phyloP scores from a whole-genome alignment of 2,888 invertebrate genomes.

The Neria commutata region DNA sequence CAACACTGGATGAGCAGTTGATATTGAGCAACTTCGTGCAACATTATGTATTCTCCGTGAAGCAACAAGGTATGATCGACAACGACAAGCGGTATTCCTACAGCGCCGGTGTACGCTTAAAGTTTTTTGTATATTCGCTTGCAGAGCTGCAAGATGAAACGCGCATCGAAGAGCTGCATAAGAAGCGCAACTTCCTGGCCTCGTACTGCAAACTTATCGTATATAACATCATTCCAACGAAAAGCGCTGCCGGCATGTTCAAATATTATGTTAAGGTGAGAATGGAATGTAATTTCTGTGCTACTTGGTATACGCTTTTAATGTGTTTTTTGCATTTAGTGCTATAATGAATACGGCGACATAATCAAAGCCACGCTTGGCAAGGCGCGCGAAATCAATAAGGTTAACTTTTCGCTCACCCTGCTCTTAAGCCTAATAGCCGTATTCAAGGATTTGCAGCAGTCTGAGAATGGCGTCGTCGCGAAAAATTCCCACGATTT shows the following conservation, averaged over 20 bases:
- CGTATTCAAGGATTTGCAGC: conserved; percentile 77
- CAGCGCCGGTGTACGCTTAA: no score
- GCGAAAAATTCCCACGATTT: conserved; percentile 81
- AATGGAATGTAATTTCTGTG: conserved; percentile 7
- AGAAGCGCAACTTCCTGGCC: conserved; percentile 92
- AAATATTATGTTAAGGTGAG: conserved; percentile 93
- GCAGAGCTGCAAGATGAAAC: conserved; percentile 92
- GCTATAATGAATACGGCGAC: conserved; percentile 98
- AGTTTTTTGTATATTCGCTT: conserved; percentile 30
- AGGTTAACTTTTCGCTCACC: conserved; percentile 92
- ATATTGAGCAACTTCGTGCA: conserved; percentile 91
- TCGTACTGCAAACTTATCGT: conserved; percentile 97
- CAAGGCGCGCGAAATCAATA: conserved; percentile 97
- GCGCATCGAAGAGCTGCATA: conserved; percentile 96
- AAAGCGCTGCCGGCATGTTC: conserved; percentile 91
- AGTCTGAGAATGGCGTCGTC: conserved; percentile 62
- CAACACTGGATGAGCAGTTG: conserved; percentile 78
- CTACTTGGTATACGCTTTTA: neutral
- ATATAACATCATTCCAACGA: conserved; percentile 94
- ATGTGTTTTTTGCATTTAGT: conserved; percentile 65
- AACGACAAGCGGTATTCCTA: conserved; percentile 30
- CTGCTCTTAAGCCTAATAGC: conserved; percentile 91
- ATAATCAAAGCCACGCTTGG: conserved; percentile 96
- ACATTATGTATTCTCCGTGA: conserved; percentile 90
- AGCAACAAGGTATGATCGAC: conserved; percentile 83